Percentiles rank a stretch among this genome's conserved stretches.
These are phyloP conservation scores for Carduelis carduelis DNA, from an alignment of 2,797 vertebrate species.

Conservation along the genomic window DNA sequence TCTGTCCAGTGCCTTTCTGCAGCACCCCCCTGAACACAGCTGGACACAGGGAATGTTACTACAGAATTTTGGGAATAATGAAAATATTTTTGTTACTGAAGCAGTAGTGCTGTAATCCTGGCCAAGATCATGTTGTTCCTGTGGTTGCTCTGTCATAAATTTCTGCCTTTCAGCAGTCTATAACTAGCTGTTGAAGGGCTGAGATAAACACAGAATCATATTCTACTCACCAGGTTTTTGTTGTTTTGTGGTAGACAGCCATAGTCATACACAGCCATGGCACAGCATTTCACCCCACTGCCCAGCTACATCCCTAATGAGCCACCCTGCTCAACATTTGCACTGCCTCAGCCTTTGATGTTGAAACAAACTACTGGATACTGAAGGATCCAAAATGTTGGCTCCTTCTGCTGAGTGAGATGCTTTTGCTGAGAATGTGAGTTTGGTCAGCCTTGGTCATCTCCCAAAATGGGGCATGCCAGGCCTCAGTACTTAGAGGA, in stretches of 20 bases:
- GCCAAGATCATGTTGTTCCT: not conserved
- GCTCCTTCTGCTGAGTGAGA: not conserved
- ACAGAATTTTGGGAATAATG: not conserved
- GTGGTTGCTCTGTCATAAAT: not conserved
- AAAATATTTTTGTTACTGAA: not conserved
- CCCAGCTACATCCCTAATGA: not conserved
- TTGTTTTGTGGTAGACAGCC: not conserved
- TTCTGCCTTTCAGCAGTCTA: not conserved
- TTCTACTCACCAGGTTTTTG: not conserved
- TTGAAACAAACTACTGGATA: not conserved
- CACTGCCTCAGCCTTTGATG: not conserved
- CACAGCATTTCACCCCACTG: not conserved
- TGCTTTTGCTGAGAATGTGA: not conserved
- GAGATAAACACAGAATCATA: not conserved
- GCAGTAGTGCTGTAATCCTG: not conserved
- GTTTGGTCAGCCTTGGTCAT: not conserved
- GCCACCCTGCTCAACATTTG: not conserved
- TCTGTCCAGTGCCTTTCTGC: not conserved
- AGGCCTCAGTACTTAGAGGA: not conserved
- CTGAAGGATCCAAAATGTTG: not conserved
- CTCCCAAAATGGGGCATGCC: fast-evolving
- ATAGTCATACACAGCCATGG: not conserved
- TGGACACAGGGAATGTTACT: not conserved
- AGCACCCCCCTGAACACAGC: not conserved
- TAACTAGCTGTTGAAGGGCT: not conserved